Evolutionary conservation across 37 sponge, comb jelly and placozoan species (phyloP), one percentile per base, ranked within the genome.

Genomic region (Crambe crambe): DNA sequence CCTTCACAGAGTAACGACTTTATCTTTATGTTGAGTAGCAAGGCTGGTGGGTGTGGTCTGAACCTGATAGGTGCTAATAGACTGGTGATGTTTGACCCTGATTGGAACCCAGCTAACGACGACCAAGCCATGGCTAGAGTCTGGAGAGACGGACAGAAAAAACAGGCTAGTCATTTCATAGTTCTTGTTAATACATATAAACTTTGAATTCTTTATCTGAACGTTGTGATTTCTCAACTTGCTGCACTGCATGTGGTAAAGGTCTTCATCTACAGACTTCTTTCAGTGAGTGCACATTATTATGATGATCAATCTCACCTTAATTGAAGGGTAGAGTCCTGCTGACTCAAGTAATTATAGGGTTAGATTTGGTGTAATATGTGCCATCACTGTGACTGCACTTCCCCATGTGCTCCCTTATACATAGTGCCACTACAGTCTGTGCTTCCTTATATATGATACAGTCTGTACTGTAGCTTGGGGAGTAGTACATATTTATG

Each of bases 21-120:
- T 79, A 77, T 97, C 26, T 97, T 97, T 83, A 97, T 97, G 98
- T 68, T 97, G 84, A 97, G 98, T 86, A 97, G 98, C 82, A 97
- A 97, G 84, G 98, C 98, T 37, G 98, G 98, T 76, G 98, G 98
- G 78, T 97, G 98, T 92, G 98, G 98, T 60, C 89, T 97, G 56
- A 97, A 97, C 60, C 85, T 97, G 29, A 97, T 97, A 29, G 97
- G 97, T 34, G 97, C 94, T 29, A 94, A 97, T 77, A 86, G 97
- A 41, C 89, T 97, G 40, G 87, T 97, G 36, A 97, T 97, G 95
- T 97, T 97, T 87, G 98, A 97, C 34, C 98, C 98, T 0, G 95
- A 95, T 79, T 95, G 95, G 98, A 97, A 97, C 75, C 98, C 98
- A 22, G 95, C 95, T 70, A 97, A 94, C 60, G 98, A 97, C 51